A percentile compares a stretch with the other conserved stretches of the same genome.
phyloP scores from a whole-genome alignment of 2,113 vertebrate species.

The Ardeotis arabs region DNA sequence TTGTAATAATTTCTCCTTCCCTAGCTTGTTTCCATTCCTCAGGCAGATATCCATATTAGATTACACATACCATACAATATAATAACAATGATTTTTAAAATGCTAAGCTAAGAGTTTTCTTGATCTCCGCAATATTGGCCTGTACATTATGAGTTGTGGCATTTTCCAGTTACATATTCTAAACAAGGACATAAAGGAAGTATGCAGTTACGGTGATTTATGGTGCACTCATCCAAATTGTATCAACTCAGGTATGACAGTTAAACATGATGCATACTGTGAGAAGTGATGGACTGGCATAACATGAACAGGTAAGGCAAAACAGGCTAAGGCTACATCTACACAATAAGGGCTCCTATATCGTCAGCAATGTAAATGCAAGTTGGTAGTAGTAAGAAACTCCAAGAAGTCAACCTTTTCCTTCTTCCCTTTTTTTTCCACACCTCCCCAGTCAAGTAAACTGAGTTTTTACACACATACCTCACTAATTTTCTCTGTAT shows the following conservation, averaged over 20 bases:
- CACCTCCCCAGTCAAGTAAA: background rate
- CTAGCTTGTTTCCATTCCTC: background rate
- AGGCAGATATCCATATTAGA: background rate
- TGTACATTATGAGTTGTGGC: background rate
- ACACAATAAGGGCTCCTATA: accelerated
- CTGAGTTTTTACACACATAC: background rate
- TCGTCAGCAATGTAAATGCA: background rate
- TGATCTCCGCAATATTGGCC: background rate
- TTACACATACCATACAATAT: background rate
- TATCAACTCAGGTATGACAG: background rate
- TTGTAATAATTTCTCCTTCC: background rate
- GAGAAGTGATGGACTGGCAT: background rate
- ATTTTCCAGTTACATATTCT: background rate
- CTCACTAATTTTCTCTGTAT: background rate
- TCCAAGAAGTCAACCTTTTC: background rate
- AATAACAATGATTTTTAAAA: background rate
- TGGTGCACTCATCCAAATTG: background rate
- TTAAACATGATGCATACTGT: background rate
- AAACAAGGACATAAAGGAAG: background rate
- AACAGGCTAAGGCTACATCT: background rate
- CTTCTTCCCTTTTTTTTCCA: background rate
- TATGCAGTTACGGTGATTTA: background rate
- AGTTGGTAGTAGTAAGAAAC: background rate
- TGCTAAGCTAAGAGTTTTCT: background rate
- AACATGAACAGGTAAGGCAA: background rate